These are phyloP conservation scores for Abramis brama DNA, from an alignment of 2,113 vertebrate species.

Conservation along the genomic window DNA sequence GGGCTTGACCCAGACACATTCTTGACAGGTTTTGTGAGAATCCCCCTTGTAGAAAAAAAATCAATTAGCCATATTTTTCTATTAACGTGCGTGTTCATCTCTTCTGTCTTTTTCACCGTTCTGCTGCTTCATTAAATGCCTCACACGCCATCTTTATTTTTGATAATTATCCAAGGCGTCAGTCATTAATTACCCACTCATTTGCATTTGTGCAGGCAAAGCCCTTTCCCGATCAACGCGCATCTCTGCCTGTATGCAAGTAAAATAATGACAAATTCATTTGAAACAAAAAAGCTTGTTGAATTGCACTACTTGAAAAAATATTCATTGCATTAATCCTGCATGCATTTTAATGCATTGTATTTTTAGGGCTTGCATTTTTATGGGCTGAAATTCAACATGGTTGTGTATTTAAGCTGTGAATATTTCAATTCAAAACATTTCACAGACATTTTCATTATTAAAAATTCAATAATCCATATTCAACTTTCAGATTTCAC, in stretches of 20 bases:
- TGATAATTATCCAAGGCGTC: constrained; percentile 73
- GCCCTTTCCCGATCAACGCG: constrained; percentile 33
- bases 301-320: too few relatives aligned
- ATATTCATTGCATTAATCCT: too few relatives aligned
- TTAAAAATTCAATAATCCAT: too few relatives aligned
- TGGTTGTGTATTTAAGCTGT: too few relatives aligned
- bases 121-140: constrained; percentile 60
- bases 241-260: neutral
- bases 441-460: too few relatives aligned
- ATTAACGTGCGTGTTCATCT: neutral
- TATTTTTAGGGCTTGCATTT: too few relatives aligned
- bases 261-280: too few relatives aligned
- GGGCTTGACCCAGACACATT: neutral
- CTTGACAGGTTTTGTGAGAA: neutral
- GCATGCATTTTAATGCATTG: too few relatives aligned
- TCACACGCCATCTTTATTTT: constrained; percentile 70
- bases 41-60: neutral
- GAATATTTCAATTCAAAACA: too few relatives aligned
- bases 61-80: neutral
- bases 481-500: too few relatives aligned
- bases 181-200: constrained; percentile 71
- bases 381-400: too few relatives aligned
- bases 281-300: too few relatives aligned
- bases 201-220: constrained; percentile 46
- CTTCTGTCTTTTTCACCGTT: neutral